Conservation (phyloP, 2,888 invertebrate genomes). For the Cyclophora albipunctata region DNA sequence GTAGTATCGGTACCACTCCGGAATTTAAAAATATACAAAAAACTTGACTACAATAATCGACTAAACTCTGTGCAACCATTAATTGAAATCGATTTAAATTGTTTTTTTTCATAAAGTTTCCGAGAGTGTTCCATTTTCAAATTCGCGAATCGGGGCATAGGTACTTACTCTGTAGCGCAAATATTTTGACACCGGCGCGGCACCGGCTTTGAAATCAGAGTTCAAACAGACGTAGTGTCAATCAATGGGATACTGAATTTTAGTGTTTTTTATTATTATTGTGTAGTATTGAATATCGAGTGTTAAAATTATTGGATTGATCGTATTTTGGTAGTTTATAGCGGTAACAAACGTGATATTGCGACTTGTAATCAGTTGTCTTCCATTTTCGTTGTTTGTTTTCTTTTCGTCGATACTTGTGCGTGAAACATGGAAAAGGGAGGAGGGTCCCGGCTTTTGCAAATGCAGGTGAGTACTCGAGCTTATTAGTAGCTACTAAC, state of each 20-base stretch:
- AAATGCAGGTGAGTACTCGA: conserved; percentile 58
- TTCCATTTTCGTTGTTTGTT: conserved; percentile 32
- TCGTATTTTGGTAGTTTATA: conserved; percentile 4
- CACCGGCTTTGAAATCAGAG: no score
- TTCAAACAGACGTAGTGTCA: conserved; percentile 36
- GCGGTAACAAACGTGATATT: conserved; percentile 9
- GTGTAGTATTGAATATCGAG: conserved; percentile 42
- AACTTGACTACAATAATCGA: conserved; percentile 13
- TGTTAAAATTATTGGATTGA: conserved; percentile 29
- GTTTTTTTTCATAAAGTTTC: conserved; percentile 12
- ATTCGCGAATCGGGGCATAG: conserved; percentile 22
- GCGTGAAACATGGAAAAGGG: conserved; percentile 51
- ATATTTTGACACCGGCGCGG: no score
- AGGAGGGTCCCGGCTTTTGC: conserved; percentile 57
- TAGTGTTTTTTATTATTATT: conserved; percentile 34
- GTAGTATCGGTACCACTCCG: conserved; percentile 45
- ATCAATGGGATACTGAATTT: conserved; percentile 25
- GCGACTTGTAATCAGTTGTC: conserved; percentile 24
- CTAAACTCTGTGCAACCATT: conserved; percentile 9
- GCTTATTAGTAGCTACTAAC: no score
- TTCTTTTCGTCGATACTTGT: conserved; percentile 8
- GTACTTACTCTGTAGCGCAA: no score
- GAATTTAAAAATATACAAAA: conserved; percentile 8
- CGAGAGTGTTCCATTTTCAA: conserved; percentile 24
- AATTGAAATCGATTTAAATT: conserved; percentile 4